phyloP scores from a whole-genome alignment of 2,113 vertebrate species.

The Hydrolagus affinis region DNA sequence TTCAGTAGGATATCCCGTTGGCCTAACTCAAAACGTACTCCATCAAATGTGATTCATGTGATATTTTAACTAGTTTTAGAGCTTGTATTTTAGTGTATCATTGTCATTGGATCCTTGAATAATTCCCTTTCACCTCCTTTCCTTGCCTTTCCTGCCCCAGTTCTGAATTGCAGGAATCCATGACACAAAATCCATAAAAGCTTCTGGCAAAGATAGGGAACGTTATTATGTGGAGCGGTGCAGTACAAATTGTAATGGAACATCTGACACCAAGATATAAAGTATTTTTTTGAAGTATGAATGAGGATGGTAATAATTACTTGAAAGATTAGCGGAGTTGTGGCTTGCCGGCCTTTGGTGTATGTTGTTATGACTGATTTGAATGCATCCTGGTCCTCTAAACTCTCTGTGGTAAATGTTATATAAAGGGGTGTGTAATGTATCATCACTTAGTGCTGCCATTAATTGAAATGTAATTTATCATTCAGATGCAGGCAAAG shows the following conservation, averaged over 20 bases:
- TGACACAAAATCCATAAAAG: not conserved
- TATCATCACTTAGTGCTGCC: slow-evolving; percentile 39
- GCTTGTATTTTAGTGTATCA: slow-evolving; percentile 14
- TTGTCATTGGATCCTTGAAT: slow-evolving; percentile 9
- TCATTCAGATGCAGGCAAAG: slow-evolving; percentile 22
- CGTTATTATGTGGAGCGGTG: slow-evolving; percentile 19
- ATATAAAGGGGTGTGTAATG: slow-evolving; percentile 26
- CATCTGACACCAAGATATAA: slow-evolving; percentile 28
- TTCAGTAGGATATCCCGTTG: slow-evolving; percentile 15
- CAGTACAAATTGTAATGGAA: slow-evolving; percentile 26
- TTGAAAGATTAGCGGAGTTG: slow-evolving; percentile 26
- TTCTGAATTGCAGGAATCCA: not conserved
- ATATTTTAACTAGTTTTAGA: slow-evolving; percentile 29
- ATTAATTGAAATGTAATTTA: slow-evolving; percentile 33
- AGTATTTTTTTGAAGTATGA: slow-evolving; percentile 28
- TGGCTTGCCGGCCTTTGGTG: slow-evolving; percentile 24
- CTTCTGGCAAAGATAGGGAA: slow-evolving; percentile 2
- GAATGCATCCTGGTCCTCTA: slow-evolving; percentile 30
- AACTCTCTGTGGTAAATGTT: slow-evolving; percentile 26
- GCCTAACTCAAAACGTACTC: slow-evolving; percentile 27
- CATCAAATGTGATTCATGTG: slow-evolving; percentile 16
- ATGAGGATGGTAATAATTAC: slow-evolving; percentile 13
- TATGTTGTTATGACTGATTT: slow-evolving; percentile 23
- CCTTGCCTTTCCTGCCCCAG: no score
- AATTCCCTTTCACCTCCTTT: not conserved